Evolutionary conservation across 2,797 vertebrate genomes (phyloP), one percentile per base, ranked within the genome.

Genomic region (Syngnathus acus): DNA sequence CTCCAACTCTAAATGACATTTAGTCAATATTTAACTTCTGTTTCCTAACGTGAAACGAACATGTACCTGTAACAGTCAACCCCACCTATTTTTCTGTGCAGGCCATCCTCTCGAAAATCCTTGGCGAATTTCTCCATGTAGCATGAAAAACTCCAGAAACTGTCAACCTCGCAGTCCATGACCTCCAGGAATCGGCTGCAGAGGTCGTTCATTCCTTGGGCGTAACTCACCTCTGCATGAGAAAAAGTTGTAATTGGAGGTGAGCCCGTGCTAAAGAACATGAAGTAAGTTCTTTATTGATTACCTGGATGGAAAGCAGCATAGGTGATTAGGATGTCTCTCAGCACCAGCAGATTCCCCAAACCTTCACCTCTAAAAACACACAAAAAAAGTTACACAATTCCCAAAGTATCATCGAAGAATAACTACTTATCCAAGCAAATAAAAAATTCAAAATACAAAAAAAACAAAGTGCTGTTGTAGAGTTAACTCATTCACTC

Each of bases 121-220:
- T 85, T 89, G 40, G 90, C 90, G 69, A 93, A 91, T 62, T 86
- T 92, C 54, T 92, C 91, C 89, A 94, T 93, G 78, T 89, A 91
- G 80, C 87, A 86, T n/a, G 86, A 90, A 76, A 92, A 93, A 79
- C 89, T 92, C 91, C 91, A 93, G 78, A 90, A 93, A 16, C 91
- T 86, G 72, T 90, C 91, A 0, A 90, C 88, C 80, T 93, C 92
- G 3, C 87, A 91, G 74, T 93, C 83, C 16, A 93, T 72, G 7
- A 90, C 91, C 79, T 93, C 92, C 65, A 93, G 77, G 81, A 92
- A 90, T 2, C 91, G 88, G 74, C 89, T 93, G 77, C 88, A 91
- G 66, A 93, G 84, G 76, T 93, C 91, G 68, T 90, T 91, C 90
- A 91, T 92, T 23, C 91, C 90, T 72, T 91, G 90, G 60, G 89